Percentiles rank a stretch among this genome's conserved stretches.
Conservation (phyloP, 2,113 vertebrate genomes). For the Eolophus roseicapilla region DNA sequence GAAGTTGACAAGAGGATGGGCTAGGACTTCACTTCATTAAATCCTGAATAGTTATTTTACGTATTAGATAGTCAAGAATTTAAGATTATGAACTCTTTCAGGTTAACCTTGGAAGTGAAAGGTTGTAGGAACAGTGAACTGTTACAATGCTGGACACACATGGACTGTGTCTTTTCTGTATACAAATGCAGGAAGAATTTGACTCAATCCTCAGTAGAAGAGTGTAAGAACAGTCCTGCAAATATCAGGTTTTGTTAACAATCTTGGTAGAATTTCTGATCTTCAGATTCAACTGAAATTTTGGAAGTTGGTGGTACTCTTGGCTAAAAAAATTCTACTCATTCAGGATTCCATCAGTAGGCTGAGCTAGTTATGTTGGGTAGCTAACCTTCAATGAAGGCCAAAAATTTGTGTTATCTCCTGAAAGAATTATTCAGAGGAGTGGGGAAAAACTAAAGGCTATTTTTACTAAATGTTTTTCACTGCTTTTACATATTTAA, state of each 20-base stretch:
- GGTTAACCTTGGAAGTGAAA: neutral
- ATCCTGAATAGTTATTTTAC: neutral
- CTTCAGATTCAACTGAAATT: neutral
- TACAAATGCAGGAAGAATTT: neutral
- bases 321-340: neutral
- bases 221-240: neutral
- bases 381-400: neutral
- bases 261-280: neutral
- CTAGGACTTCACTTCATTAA: neutral
- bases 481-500: neutral
- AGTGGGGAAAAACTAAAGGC: neutral
- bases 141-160: neutral
- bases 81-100: neutral
- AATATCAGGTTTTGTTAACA: neutral
- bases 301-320: neutral
- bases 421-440: neutral
- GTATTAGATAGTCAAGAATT: neutral
- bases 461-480: neutral
- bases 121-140: neutral
- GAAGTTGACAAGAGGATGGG: neutral
- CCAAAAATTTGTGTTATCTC: neutral
- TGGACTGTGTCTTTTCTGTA: neutral
- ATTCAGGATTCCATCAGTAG: neutral
- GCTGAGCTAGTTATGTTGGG: neutral
- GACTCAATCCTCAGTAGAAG: neutral